A percentile compares a stretch with the other conserved stretches of the same genome.
Evolutionary conservation across 2,113 vertebrate genomes (phyloP).

Genomic region (Sylvia atricapilla): DNA sequence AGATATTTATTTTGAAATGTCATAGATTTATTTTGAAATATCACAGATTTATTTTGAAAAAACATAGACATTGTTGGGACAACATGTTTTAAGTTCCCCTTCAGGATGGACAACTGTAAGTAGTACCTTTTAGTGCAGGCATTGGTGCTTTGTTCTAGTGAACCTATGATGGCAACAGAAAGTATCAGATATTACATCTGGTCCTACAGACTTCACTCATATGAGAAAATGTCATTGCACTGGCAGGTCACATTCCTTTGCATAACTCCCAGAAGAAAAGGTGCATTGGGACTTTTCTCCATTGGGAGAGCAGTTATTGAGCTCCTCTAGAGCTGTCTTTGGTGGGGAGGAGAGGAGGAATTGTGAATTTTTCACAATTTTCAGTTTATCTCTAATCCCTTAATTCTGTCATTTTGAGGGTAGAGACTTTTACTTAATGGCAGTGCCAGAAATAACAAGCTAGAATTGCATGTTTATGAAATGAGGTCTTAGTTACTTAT

Average conservation of each 20-base stretch:
- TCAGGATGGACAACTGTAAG: background rate
- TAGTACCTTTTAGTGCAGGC: background rate
- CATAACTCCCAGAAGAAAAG: background rate
- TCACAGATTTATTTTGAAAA: background rate
- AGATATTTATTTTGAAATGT: background rate
- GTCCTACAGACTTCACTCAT: background rate
- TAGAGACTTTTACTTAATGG: conserved; percentile 28
- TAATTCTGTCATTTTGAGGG: conserved; percentile 18
- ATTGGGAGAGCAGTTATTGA: background rate
- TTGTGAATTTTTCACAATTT: conserved; percentile 4
- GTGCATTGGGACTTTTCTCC: too few species aligned
- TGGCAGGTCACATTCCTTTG: background rate
- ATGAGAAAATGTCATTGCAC: background rate
- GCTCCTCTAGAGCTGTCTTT: background rate
- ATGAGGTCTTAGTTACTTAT: conserved; percentile 55
- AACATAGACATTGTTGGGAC: background rate
- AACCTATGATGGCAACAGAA: background rate
- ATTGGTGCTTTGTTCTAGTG: background rate
- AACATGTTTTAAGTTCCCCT: background rate
- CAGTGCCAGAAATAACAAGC: conserved; percentile 61
- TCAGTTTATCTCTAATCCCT: conserved; percentile 44
- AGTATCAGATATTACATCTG: background rate
- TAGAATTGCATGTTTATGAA: conserved; percentile 64
- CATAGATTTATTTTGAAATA: background rate
- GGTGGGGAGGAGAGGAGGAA: background rate